phyloP scores from a whole-genome alignment of 2,113 vertebrate species.

The Heloderma charlesbogerti region DNA sequence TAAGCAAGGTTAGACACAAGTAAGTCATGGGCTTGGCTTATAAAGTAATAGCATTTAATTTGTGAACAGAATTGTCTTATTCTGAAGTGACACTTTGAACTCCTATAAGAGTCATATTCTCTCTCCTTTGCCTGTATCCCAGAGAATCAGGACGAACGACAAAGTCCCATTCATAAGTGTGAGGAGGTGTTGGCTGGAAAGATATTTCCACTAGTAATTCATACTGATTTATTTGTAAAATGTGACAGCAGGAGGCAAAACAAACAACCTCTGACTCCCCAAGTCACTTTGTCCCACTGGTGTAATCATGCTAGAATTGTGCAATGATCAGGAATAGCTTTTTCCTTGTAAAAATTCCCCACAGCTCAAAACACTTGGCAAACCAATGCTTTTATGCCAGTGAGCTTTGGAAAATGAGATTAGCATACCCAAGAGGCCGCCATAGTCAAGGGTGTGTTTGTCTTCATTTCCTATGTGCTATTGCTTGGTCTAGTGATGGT shows the following conservation, averaged over 20 bases:
- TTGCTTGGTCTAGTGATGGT: not conserved
- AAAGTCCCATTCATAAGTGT: constrained; percentile 66
- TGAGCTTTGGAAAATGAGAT: constrained; percentile 24
- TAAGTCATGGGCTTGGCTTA: constrained; percentile 45
- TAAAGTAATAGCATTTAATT: constrained; percentile 41
- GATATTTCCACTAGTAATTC: constrained; percentile 68
- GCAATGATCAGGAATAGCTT: constrained; percentile 41
- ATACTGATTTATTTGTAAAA: constrained; percentile 61
- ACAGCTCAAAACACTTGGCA: not conserved
- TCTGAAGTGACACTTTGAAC: constrained; percentile 24
- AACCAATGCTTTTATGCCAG: not conserved
- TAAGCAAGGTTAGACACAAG: constrained; percentile 8
- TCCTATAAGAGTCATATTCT: constrained; percentile 7
- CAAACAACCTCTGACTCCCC: constrained; percentile 62
- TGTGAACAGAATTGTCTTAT: constrained; percentile 43
- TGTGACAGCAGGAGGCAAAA: constrained; percentile 51
- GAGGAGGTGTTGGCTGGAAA: constrained; percentile 62
- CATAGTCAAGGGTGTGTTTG: not conserved
- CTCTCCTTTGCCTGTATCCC: constrained; percentile 46
- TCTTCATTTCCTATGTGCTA: not conserved
- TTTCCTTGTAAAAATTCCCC: constrained; percentile 5
- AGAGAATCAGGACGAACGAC: constrained; percentile 54
- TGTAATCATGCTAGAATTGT: constrained; percentile 45
- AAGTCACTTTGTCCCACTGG: constrained; percentile 47
- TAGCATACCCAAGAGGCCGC: not conserved